phyloP scores from a whole-genome alignment of 1,140 invertebrate genomes.

The Drosophila sucinea region DNA sequence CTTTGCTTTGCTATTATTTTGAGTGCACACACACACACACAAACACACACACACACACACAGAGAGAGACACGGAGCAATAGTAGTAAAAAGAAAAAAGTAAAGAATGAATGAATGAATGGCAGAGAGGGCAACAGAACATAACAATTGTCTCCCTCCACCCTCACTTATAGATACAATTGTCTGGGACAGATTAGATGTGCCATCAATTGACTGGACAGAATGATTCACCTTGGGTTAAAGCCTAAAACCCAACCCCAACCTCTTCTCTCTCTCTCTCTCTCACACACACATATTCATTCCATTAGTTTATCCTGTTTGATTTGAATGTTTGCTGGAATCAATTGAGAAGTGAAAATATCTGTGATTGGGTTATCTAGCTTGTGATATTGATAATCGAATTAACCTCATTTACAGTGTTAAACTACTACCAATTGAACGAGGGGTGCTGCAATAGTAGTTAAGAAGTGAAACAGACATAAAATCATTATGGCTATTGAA shows the following conservation, averaged over 20 bases:
- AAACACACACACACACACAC: slow-evolving; percentile 10
- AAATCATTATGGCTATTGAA: too few relatives aligned
- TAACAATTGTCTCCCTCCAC: slow-evolving; percentile 5
- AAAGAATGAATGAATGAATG: slow-evolving; percentile 11
- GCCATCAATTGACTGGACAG: slow-evolving; percentile 12
- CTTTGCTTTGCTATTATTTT: slow-evolving; percentile 66
- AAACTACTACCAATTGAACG: neutral
- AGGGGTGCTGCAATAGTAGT: neutral
- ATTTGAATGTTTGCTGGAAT: slow-evolving; percentile 53
- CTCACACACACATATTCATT: neutral
- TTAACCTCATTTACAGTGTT: slow-evolving; percentile 44
- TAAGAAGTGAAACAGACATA: neutral
- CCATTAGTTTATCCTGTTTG: slow-evolving; percentile 68
- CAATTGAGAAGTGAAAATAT: slow-evolving; percentile 47
- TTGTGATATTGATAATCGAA: slow-evolving; percentile 57
- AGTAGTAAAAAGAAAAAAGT: slow-evolving; percentile 67
- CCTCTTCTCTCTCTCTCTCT: neutral
- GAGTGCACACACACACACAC: slow-evolving; percentile 58
- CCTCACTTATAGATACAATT: slow-evolving; percentile 43
- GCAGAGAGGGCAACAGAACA: neutral
- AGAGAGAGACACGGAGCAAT: slow-evolving; percentile 20
- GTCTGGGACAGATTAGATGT: slow-evolving; percentile 37
- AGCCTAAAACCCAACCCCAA: neutral
- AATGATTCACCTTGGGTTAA: slow-evolving; percentile 20
- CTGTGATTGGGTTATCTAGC: slow-evolving; percentile 19